A percentile compares a stretch with the other conserved stretches of the same genome.
These are phyloP conservation scores for Urophycis tenuis DNA, from an alignment of 2,797 vertebrate genomes.

Conservation along the genomic window DNA sequence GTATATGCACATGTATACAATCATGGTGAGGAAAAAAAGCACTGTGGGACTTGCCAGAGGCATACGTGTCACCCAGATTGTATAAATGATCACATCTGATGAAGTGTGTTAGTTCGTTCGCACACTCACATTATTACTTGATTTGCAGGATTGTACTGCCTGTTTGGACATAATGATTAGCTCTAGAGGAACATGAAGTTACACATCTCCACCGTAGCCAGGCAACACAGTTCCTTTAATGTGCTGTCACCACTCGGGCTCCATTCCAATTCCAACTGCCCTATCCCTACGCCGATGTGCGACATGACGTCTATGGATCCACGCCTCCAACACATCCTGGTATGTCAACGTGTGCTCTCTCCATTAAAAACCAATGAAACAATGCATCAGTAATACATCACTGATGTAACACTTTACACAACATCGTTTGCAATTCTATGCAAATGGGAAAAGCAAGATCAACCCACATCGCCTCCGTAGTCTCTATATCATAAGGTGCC, in stretches of 20 bases:
- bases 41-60: not conserved
- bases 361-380: not conserved
- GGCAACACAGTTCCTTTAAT: conserved; percentile 4
- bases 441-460: not conserved
- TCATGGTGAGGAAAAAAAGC: not conserved
- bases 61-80: not conserved
- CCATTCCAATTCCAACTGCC: not conserved
- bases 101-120: not conserved
- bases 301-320: not conserved
- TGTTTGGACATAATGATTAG: not conserved
- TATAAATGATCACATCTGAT: not conserved
- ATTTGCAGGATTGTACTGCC: not conserved
- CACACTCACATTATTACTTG: not conserved
- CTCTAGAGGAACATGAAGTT: not conserved
- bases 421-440: not conserved
- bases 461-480: not conserved
- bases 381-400: not conserved
- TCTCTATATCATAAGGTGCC: not conserved
- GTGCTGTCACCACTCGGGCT: not conserved
- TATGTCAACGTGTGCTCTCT: not conserved
- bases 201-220: not conserved
- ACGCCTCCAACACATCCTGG: not conserved
- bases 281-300: not conserved
- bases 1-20: not conserved
- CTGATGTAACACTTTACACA: not conserved